Evolutionary conservation across 1,140 invertebrate species (phyloP), one percentile per base, ranked within the genome.

Genomic region (Asbolus verrucosus): DNA sequence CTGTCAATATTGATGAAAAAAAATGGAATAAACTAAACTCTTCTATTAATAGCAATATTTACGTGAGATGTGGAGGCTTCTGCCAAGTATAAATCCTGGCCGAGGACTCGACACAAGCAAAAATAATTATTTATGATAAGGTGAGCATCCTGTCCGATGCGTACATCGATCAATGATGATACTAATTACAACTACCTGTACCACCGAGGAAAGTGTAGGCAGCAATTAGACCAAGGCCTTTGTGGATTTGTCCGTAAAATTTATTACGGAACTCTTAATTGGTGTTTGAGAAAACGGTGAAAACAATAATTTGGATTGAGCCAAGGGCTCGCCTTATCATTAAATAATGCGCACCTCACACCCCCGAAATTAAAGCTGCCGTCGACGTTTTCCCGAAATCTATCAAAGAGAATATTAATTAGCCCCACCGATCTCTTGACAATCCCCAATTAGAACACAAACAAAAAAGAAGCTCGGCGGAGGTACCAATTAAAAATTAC

Each of bases 401-500:
- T 46, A 19, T 54, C 21, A 54, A 54, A 54, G 46, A 14, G 46
- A 54, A 54, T 54, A 54, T 54, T 54, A 54, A 54, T 54, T 54
- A 54, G 46, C 19, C 2, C 5, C 5, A 11, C 6, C 9, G 6
- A 46, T 36, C 31, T 36, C 24, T 16, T 62, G 31, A 19, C 31
- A 62, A 11, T 21, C 14, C 31, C 0, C 60, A 62, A 36, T 62
- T 62, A 62, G 16, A 16, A 62, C 54, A 36, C 11, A 27, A 31
- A n/a, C n/a, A n/a, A n/a, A 9, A 62, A 62, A 62, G 36, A 62
- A 62, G 31, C 43, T 6, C 43, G 3, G 5, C 24, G 2, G 19
- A 72, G 72, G 67, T 72, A 66, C 27, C 38, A 74, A 75, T 77
- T 77, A 77, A 72, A 72, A 77, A 75, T 77, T 77, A 75, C 54